Percentiles rank a stretch among this genome's conserved stretches.
phyloP scores from a whole-genome alignment of 2,113 vertebrate genomes.

The Toxostoma redivivum region DNA sequence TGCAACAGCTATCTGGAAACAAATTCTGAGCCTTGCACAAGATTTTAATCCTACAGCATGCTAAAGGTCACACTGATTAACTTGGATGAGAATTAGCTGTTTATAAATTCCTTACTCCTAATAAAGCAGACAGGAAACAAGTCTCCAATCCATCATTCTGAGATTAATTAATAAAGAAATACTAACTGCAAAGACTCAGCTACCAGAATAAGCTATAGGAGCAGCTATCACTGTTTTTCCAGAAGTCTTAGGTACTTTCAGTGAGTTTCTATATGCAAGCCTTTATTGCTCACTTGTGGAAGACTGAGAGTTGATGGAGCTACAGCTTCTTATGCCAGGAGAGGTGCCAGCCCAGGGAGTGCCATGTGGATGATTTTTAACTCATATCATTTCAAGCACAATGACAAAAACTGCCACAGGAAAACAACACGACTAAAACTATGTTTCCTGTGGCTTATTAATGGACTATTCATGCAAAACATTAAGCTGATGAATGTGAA shows the following conservation, averaged over 20 bases:
- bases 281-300: not conserved
- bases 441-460: conserved; percentile 27
- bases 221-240: not conserved
- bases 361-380: not conserved
- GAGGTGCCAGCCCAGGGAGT: not conserved
- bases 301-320: not conserved
- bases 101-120: not conserved
- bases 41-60: not conserved
- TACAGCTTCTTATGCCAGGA: not conserved
- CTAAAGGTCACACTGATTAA: not conserved
- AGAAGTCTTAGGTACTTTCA: not conserved
- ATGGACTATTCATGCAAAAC: conserved; percentile 21
- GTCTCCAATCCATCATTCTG: not conserved
- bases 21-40: not conserved
- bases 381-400: not conserved
- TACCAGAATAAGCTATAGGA: not conserved
- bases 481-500: conserved; percentile 26
- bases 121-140: not conserved
- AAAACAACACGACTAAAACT: not conserved
- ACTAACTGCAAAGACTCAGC: not conserved
- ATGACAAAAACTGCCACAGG: conserved; percentile 12
- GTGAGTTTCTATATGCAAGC: not conserved
- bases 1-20: not conserved
- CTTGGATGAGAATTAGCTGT: not conserved
- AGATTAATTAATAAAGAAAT: not conserved